phyloP scores from a whole-genome alignment of 2,888 invertebrate genomes.

The Ormyrus labotus region DNA sequence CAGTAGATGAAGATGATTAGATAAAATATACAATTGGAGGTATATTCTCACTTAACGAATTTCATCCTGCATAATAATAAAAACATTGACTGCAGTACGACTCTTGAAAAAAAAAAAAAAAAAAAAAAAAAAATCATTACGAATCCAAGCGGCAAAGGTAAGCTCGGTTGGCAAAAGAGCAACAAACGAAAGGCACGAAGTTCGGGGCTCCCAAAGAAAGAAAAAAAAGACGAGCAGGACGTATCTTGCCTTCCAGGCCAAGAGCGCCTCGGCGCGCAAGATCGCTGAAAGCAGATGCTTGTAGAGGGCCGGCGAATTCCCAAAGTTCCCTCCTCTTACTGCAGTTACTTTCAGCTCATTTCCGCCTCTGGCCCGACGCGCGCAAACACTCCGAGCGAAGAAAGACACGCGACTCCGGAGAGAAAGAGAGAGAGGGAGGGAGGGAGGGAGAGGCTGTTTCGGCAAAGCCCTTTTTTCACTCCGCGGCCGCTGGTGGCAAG shows the following conservation, averaged over 20 bases:
- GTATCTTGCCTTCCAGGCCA: constrained; percentile 30
- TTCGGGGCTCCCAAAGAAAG: background rate
- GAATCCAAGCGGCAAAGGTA: too few relatives aligned
- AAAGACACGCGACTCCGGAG: background rate
- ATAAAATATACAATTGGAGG: too few relatives aligned
- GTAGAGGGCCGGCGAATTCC: constrained; percentile 42
- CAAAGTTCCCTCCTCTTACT: constrained; percentile 39
- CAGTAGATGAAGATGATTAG: too few relatives aligned
- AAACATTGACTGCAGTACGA: too few relatives aligned
- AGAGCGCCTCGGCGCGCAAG: constrained; percentile 16
- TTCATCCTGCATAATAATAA: too few relatives aligned
- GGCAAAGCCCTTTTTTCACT: background rate
- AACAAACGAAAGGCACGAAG: background rate
- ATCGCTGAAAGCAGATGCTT: constrained; percentile 55
- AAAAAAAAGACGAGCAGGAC: constrained; percentile 24
- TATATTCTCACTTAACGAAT: too few relatives aligned
- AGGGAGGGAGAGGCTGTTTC: background rate
- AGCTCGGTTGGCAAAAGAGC: background rate
- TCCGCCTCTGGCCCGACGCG: constrained; percentile 37
- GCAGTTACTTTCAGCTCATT: constrained; percentile 58
- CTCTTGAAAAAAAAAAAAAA: too few relatives aligned
- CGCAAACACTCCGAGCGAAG: constrained; percentile 25
- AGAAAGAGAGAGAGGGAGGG: background rate
- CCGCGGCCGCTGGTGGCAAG: background rate
- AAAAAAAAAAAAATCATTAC: too few relatives aligned